Evolutionary conservation across 1,140 invertebrate genomes (phyloP).

Genomic region (Propsilocerus akamusi): DNA sequence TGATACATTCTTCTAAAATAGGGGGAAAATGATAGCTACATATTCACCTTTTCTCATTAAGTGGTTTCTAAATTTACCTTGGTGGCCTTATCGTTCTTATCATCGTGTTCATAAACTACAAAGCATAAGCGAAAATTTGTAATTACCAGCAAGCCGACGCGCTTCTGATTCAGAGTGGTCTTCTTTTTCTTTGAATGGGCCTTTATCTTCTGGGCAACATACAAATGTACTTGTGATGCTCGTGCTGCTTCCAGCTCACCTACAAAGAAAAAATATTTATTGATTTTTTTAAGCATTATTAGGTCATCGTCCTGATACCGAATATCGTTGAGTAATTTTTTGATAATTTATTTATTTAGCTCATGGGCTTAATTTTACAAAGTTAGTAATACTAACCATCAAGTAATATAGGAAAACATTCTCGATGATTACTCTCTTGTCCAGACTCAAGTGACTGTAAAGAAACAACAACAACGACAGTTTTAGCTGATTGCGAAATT

Average conservation of each 20-base stretch:
- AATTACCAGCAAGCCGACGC: constrained; percentile 17
- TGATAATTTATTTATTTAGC: not conserved
- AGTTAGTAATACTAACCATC: not conserved
- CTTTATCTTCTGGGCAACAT: constrained; percentile 18
- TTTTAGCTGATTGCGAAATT: not conserved
- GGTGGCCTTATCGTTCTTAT: not conserved
- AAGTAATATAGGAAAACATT: not conserved
- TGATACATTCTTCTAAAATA: constrained; percentile 8
- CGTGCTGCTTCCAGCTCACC: constrained; percentile 19
- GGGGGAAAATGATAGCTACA: not conserved
- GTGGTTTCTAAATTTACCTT: constrained; percentile 1
- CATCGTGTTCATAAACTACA: constrained; percentile 9
- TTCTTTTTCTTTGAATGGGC: constrained; percentile 11
- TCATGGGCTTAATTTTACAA: not conserved
- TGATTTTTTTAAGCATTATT: too few species aligned
- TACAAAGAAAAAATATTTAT: constrained; percentile 1
- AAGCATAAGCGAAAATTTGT: constrained; percentile 24
- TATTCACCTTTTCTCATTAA: not conserved
- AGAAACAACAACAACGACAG: not conserved
- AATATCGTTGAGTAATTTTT: too few species aligned
- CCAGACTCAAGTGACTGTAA: too few species aligned
- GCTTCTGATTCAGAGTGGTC: constrained; percentile 11
- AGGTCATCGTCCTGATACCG: too few species aligned
- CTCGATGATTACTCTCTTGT: too few species aligned
- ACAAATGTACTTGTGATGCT: constrained; percentile 7